Conservation (phyloP, 2,888 invertebrate species). For the Mesorhabditis spiculigera region DNA sequence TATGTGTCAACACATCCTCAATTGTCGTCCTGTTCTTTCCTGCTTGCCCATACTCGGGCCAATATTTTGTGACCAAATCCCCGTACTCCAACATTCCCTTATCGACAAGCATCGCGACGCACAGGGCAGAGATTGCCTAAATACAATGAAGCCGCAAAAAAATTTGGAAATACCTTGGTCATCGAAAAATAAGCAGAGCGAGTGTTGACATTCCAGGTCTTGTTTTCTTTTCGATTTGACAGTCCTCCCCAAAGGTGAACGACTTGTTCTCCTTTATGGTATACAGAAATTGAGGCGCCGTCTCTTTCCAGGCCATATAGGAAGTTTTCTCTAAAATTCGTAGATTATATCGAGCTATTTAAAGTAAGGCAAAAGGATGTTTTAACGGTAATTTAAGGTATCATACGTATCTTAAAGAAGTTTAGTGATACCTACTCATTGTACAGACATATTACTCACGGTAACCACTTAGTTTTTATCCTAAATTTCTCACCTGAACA, state of each 20-base stretch:
- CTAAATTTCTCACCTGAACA: slow-evolving; percentile 28
- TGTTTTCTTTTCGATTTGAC: slow-evolving; percentile 55
- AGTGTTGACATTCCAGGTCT: slow-evolving; percentile 59
- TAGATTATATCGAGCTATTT: no score
- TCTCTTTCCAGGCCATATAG: slow-evolving; percentile 57
- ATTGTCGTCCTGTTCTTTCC: slow-evolving; percentile 60
- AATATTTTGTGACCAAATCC: slow-evolving; percentile 56
- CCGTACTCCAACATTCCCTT: slow-evolving; percentile 59
- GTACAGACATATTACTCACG: background rate
- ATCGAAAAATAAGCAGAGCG: slow-evolving; percentile 59
- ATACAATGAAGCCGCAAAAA: slow-evolving; percentile 6
- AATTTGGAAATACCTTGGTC: slow-evolving; percentile 52
- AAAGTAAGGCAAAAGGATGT: no score
- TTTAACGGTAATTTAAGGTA: background rate
- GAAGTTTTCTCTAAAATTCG: slow-evolving; percentile 56
- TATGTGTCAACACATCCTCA: slow-evolving; percentile 59
- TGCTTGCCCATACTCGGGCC: slow-evolving; percentile 61
- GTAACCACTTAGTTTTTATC: background rate
- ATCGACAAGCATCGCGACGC: slow-evolving; percentile 58
- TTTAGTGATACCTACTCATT: background rate
- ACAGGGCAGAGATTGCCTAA: slow-evolving; percentile 45
- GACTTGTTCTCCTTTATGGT: slow-evolving; percentile 59
- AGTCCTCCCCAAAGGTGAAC: slow-evolving; percentile 62
- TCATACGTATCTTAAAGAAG: background rate
- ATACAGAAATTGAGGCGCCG: slow-evolving; percentile 61